Conservation (phyloP, 2,113 vertebrate species). For the Pseudopipra pipra region DNA sequence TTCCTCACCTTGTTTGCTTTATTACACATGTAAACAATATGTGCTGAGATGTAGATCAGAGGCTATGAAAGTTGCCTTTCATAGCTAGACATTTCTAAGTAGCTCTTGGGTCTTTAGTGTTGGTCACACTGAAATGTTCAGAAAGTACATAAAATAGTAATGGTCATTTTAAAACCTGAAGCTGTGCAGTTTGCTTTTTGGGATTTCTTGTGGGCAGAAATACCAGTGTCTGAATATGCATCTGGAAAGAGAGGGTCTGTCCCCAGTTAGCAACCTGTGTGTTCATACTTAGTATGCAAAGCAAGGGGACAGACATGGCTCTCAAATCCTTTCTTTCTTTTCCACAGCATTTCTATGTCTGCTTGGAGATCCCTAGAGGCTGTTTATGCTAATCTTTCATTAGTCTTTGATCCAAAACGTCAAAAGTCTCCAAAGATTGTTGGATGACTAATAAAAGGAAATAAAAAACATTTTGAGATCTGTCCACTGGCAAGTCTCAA, state of each 20-base stretch:
- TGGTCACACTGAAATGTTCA: not conserved
- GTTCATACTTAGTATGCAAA: not conserved
- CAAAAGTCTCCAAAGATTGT: not conserved
- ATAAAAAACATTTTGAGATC: not conserved
- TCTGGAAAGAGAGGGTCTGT: not conserved
- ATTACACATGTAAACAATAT: not conserved
- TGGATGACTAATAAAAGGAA: not conserved
- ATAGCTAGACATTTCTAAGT: not conserved
- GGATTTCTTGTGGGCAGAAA: not conserved
- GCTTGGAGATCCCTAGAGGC: not conserved
- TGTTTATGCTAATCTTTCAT: not conserved
- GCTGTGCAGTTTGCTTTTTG: not conserved
- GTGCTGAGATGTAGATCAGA: not conserved
- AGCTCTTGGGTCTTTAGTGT: not conserved
- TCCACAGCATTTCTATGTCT: not conserved
- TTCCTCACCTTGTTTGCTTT: not conserved
- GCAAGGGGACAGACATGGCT: not conserved
- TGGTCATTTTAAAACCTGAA: not conserved
- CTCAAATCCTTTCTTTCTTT: not conserved
- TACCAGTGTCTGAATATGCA: not conserved
- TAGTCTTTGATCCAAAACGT: not conserved
- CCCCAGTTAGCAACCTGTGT: not conserved
- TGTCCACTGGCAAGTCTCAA: not conserved
- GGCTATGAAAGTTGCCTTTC: not conserved
- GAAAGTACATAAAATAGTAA: not conserved